A percentile compares a stretch with the other conserved stretches of the same genome.
Evolutionary conservation across 2,113 vertebrate genomes (phyloP).

Genomic region (human): DNA sequence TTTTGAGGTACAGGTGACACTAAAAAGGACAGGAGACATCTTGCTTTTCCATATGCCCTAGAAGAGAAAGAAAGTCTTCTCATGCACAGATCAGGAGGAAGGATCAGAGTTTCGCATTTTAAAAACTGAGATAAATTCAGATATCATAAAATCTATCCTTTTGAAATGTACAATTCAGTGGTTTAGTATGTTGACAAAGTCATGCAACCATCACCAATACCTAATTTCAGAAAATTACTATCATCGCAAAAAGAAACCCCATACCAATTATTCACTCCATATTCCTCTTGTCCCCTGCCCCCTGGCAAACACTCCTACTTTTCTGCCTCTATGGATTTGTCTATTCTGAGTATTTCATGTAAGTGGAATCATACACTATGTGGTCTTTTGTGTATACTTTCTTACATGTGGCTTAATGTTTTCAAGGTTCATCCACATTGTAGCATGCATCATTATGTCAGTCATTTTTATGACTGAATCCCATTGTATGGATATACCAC

Average conservation of each 20-base stretch:
- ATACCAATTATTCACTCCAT: too few species aligned
- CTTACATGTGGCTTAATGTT: background rate
- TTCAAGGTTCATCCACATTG: background rate
- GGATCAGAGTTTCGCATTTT: background rate
- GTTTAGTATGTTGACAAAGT: too few species aligned
- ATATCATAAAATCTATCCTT: background rate
- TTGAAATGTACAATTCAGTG: background rate
- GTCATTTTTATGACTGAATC: background rate
- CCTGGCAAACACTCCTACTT: fast-evolving
- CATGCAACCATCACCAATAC: too few species aligned
- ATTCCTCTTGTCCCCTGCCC: background rate
- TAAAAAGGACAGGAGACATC: background rate
- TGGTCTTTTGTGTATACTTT: too few species aligned
- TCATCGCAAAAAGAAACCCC: background rate
- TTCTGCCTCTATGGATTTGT: too few species aligned
- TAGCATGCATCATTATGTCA: background rate
- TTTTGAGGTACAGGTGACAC: background rate
- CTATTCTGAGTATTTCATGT: too few species aligned
- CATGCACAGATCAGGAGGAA: background rate
- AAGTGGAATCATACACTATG: too few species aligned
- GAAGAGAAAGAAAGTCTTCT: background rate
- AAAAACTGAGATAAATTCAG: background rate
- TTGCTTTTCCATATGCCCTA: background rate
- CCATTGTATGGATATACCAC: background rate
- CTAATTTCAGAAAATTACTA: background rate